These are phyloP conservation scores for Brachypodius melanocephalos DNA, from an alignment of 2,113 vertebrate species.

Conservation along the genomic window DNA sequence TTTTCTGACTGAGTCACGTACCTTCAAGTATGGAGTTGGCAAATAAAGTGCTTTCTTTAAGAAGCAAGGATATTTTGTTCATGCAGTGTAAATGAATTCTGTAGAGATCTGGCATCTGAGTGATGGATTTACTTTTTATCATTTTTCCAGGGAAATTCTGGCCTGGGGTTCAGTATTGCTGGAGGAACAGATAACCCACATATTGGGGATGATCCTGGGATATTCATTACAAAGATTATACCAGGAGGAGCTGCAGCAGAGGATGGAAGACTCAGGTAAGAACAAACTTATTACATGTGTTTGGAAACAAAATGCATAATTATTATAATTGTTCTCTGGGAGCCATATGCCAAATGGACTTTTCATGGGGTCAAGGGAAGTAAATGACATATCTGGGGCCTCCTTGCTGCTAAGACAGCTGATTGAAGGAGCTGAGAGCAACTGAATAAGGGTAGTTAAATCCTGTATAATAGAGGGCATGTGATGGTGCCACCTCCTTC, in stretches of 20 bases:
- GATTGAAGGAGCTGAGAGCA: background rate
- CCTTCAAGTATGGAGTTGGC: background rate
- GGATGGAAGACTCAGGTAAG: slow-evolving; percentile 92
- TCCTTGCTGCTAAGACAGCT: background rate
- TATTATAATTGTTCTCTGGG: background rate
- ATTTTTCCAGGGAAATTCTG: slow-evolving; percentile 89
- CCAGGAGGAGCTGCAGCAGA: slow-evolving; percentile 95
- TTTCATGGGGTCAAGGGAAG: background rate
- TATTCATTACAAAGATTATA: slow-evolving; percentile 99
- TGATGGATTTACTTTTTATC: background rate
- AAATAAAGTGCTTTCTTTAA: slow-evolving; percentile 27
- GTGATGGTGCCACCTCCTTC: background rate
- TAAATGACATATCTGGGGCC: background rate
- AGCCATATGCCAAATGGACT: background rate
- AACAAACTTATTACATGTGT: background rate
- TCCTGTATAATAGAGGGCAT: background rate
- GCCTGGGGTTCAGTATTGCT: slow-evolving; percentile 95
- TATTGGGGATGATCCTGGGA: slow-evolving; percentile 94
- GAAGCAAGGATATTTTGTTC: background rate
- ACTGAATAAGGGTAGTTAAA: background rate
- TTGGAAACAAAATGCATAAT: slow-evolving; percentile 1
- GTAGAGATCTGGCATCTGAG: background rate
- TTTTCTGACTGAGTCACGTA: slow-evolving; percentile 25
- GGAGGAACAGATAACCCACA: slow-evolving; percentile 98
- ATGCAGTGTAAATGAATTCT: background rate